Evolutionary conservation across 2,113 vertebrate species (phyloP).

Genomic region (Boleophthalmus pectinirostris): DNA sequence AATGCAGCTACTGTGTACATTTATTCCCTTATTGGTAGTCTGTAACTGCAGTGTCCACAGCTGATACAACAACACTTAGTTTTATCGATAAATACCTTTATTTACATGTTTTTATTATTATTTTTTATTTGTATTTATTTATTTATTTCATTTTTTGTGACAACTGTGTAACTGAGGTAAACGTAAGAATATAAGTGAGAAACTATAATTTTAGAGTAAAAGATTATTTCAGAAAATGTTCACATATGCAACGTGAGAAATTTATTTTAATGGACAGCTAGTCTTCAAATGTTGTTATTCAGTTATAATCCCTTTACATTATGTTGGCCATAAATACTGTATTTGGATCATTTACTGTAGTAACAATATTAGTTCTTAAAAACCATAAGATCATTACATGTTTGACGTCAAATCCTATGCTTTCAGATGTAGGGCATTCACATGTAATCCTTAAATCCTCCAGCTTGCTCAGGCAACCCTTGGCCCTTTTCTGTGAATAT

Average conservation of each 20-base stretch:
- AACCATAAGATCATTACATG: slow-evolving; percentile 19
- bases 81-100: too few relatives aligned
- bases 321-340: background rate
- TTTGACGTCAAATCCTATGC: slow-evolving; percentile 24
- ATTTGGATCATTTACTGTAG: background rate
- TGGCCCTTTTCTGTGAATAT: slow-evolving; percentile 8
- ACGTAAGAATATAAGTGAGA: too few relatives aligned
- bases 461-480: background rate
- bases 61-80: too few relatives aligned
- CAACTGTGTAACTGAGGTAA: too few relatives aligned
- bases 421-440: slow-evolving; percentile 20
- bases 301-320: background rate
- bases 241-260: too few relatives aligned
- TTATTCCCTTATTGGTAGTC: too few relatives aligned
- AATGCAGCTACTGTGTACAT: background rate
- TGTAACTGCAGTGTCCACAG: too few relatives aligned
- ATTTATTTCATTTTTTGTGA: too few relatives aligned
- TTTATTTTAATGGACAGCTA: background rate
- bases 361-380: background rate
- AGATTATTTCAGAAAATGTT: too few relatives aligned
- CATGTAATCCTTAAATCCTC: slow-evolving; percentile 41
- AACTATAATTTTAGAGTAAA: too few relatives aligned
- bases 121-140: too few relatives aligned
- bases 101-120: too few relatives aligned
- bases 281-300: background rate